These are phyloP conservation scores for Chrysomela aeneicollis DNA, from an alignment of 2,888 invertebrate species.

Conservation along the genomic window DNA sequence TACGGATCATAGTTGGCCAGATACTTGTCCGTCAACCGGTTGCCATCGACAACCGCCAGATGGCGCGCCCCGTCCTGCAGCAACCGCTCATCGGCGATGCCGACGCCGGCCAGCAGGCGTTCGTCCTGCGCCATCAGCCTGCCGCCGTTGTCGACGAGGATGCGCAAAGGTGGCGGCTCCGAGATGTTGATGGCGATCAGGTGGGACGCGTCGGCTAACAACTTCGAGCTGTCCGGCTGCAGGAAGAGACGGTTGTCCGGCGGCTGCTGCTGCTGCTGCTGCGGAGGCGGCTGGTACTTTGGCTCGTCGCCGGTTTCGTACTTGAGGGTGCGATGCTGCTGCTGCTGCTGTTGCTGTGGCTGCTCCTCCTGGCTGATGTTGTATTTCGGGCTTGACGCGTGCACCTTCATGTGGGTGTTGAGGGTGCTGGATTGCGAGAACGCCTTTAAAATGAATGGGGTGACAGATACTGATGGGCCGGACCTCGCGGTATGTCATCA, in stretches of 20 bases:
- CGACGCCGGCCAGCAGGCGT: constrained; percentile 52
- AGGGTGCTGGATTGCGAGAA: constrained; percentile 61
- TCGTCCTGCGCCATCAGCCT: constrained; percentile 54
- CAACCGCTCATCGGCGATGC: constrained; percentile 50
- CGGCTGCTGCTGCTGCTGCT: constrained; percentile 37
- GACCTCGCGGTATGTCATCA: too few relatives aligned
- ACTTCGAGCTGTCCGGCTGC: constrained; percentile 51
- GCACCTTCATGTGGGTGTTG: constrained; percentile 62
- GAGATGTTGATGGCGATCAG: constrained; percentile 54
- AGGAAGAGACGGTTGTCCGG: constrained; percentile 40
- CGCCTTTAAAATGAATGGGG: constrained; percentile 41
- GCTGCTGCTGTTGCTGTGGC: constrained; percentile 43
- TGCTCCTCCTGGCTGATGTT: constrained; percentile 17
- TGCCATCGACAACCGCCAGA: constrained; percentile 56
- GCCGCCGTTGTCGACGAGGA: constrained; percentile 56
- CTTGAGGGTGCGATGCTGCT: constrained; percentile 48
- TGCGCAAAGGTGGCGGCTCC: constrained; percentile 51
- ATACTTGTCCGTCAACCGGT: constrained; percentile 60
- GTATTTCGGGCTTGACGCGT: constrained; percentile 54
- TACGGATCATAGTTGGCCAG: constrained; percentile 60
- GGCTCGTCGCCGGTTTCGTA: constrained; percentile 38
- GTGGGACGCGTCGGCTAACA: constrained; percentile 53
- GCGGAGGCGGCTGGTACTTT: constrained; percentile 37
- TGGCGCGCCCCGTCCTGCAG: constrained; percentile 52
- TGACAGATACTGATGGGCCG: neutral